phyloP scores from a whole-genome alignment of 2,797 vertebrate genomes.

The Cyprinodon diabolis region DNA sequence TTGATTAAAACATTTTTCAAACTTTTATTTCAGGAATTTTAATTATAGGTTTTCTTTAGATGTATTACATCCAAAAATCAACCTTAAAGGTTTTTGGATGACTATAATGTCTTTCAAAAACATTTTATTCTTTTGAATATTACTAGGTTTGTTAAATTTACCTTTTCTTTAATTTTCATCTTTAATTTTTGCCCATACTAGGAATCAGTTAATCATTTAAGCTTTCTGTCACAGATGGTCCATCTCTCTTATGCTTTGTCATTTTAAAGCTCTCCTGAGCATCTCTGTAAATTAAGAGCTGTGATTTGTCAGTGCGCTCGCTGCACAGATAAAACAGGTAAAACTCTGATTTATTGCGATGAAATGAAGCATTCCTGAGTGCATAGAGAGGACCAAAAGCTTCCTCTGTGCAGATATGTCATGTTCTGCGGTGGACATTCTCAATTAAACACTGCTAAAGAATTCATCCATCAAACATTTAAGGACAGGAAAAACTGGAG shows the following conservation, averaged over 20 bases:
- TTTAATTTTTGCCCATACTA: not conserved
- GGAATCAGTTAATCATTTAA: slow-evolving; percentile 39
- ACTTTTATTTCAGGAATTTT: too few species aligned
- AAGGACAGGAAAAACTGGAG: slow-evolving; percentile 30
- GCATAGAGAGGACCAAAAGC: slow-evolving; percentile 44
- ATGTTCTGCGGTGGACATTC: slow-evolving; percentile 29
- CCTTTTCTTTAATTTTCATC: not conserved
- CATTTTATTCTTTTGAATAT: not conserved
- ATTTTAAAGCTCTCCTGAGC: slow-evolving; percentile 49
- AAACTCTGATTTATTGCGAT: slow-evolving; percentile 25
- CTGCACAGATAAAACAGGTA: slow-evolving; percentile 39
- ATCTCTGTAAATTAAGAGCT: slow-evolving; percentile 46
- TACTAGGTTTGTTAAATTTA: not conserved
- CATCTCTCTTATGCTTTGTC: slow-evolving; percentile 18
- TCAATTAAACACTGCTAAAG: slow-evolving; percentile 56
- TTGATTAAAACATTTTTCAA: too few species aligned
- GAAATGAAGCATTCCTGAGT: slow-evolving; percentile 46
- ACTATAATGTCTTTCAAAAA: not conserved
- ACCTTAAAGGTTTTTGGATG: not conserved
- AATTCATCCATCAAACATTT: slow-evolving; percentile 33
- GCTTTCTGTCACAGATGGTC: slow-evolving; percentile 22
- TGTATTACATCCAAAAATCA: not conserved
- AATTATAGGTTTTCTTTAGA: too few species aligned
- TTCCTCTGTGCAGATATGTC: slow-evolving; percentile 36
- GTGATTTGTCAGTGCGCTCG: slow-evolving; percentile 29